Base-by-base conservation (phyloP, 1,140 invertebrate genomes). In the Planococcus citri region DNA sequence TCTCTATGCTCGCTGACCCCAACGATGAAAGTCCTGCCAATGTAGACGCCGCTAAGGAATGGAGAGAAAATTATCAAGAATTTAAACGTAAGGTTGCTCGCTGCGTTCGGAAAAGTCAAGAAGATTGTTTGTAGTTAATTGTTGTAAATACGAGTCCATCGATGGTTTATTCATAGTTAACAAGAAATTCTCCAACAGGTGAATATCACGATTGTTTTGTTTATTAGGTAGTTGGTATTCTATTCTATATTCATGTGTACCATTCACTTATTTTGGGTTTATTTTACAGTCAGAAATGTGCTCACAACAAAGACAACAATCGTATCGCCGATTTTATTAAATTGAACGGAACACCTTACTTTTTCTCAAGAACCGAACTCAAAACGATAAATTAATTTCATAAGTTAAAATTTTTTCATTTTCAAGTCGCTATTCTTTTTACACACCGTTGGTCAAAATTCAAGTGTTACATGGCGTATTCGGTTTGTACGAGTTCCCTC, bases 1-100 rank as follows among this genome's bases (percentile, higher is more conserved):
- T 99, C 81, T 98, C 95, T 78, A 98, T 99, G 96, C 83, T 99
- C 76, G 94, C 97, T 75, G 97, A 99, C 85, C 97, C 97, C 70
- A 99, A 99, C 82, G 96, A 97, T 83, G 96, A 99, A 85, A 97
- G 94, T 81, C 97, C 97, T 76, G 97, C 97, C 75, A 99, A 99
- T 86, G 95, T 99, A 74, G 97, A 99, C 88, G 97, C 97, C 77
- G 97, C 97, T 76, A 98, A 98, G 88, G 93, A 97, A 83, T 97
- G 94, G 92, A 86, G 95, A 81, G 95, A 98, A 85, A 91, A 92
- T 78, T 95, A 94, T 83, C 82, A 87, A 80, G 94, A 96, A 82
- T 98, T 98, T 82, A 98, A 97, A 84, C 86, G 91, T 80, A 95
- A 95, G 86, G 95, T 98, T 76, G 93, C 93, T 75, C 86, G 90